Evolutionary conservation across 1,140 invertebrate species (phyloP).

Genomic region (Ditylenchus dipsaci): DNA sequence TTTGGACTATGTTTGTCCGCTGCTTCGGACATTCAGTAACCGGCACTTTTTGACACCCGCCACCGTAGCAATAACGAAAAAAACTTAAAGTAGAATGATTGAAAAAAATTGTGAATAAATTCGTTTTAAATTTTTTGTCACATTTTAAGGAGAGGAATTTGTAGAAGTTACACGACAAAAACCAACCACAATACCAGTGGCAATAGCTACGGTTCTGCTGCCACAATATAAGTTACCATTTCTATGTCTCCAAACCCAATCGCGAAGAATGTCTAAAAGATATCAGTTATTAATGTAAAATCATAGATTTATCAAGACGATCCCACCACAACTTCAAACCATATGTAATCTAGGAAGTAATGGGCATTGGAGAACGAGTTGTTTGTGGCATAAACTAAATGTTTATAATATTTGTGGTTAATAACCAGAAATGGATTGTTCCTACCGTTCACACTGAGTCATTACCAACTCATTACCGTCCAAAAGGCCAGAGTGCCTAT

Average conservation of each 20-base stretch:
- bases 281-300: not conserved
- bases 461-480: constrained; percentile 97
- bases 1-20: too few relatives aligned
- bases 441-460: constrained; percentile 93
- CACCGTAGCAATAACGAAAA: too few relatives aligned
- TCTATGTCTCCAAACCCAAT: constrained; percentile 90
- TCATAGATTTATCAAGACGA: not conserved
- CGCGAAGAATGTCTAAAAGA: constrained; percentile 54
- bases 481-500: constrained; percentile 95
- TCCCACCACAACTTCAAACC: constrained; percentile 53
- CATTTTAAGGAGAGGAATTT: too few relatives aligned
- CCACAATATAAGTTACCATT: constrained; percentile 98
- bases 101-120: too few relatives aligned
- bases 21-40: too few relatives aligned
- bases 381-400: constrained; percentile 33
- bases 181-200: constrained; percentile 98
- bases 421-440: not conserved
- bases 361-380: constrained; percentile 32
- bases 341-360: constrained; percentile 48
- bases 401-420: not conserved
- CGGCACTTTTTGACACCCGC: too few relatives aligned
- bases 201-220: constrained; percentile 90
- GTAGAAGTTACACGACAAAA: too few relatives aligned
- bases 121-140: too few relatives aligned
- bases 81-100: too few relatives aligned